These are phyloP conservation scores for Caiman crocodilus DNA, from an alignment of 2,797 vertebrate genomes.

Conservation along the genomic window DNA sequence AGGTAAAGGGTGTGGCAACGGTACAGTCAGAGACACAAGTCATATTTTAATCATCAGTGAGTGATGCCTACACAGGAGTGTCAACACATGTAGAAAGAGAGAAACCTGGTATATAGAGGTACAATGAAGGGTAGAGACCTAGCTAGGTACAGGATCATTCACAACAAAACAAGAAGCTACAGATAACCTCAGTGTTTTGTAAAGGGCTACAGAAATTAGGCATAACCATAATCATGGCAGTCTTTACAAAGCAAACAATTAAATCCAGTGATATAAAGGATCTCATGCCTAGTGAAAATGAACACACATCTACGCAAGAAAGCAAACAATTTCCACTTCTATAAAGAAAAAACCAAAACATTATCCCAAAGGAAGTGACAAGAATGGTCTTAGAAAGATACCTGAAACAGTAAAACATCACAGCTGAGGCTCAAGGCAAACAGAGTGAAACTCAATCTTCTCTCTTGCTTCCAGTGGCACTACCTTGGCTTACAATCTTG, in stretches of 20 bases:
- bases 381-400: background rate
- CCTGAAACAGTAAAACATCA: conserved; percentile 30
- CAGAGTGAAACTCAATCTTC: background rate
- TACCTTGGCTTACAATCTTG: background rate
- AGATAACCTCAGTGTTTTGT: background rate
- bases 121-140: background rate
- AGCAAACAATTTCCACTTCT: conserved; percentile 63
- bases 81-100: background rate
- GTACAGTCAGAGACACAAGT: background rate
- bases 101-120: background rate
- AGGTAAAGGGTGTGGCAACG: background rate
- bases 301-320: conserved; percentile 62
- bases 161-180: conserved; percentile 31
- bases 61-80: background rate
- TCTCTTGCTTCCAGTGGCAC: background rate
- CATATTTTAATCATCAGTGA: background rate
- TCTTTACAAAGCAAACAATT: conserved; percentile 66
- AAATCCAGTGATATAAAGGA: conserved; percentile 56
- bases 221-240: conserved; percentile 44
- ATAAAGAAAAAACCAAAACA: conserved; percentile 55
- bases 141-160: background rate
- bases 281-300: conserved; percentile 33
- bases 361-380: conserved; percentile 32
- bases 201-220: conserved; percentile 43
- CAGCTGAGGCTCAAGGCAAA: conserved; percentile 21